A percentile compares a stretch with the other conserved stretches of the same genome.
Conservation (phyloP, 2,113 vertebrate species). For the Arizona elegans region DNA sequence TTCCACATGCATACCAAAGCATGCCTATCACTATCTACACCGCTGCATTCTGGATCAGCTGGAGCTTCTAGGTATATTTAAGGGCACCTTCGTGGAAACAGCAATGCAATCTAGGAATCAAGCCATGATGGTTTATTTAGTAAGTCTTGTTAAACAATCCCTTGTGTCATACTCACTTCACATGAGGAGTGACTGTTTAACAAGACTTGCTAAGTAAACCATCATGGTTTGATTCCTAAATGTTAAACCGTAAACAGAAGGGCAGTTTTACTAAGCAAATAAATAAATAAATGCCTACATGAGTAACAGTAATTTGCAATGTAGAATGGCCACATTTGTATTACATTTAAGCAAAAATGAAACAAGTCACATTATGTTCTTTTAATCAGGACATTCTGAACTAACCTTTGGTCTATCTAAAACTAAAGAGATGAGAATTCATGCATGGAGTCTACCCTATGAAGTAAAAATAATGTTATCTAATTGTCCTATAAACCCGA, state of each 20-base stretch:
- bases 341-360: neutral
- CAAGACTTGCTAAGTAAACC: neutral
- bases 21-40: neutral
- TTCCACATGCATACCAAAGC: neutral
- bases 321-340: neutral
- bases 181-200: neutral
- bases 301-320: neutral
- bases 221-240: neutral
- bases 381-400: neutral
- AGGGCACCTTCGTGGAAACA: neutral
- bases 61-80: neutral
- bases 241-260: neutral
- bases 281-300: neutral
- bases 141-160: neutral
- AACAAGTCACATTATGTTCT: neutral
- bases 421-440: neutral
- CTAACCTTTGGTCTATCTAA: neutral
- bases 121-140: neutral
- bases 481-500: neutral
- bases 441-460: neutral
- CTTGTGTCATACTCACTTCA: neutral
- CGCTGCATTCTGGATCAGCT: neutral
- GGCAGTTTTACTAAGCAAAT: neutral
- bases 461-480: neutral
- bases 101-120: neutral